phyloP scores from a whole-genome alignment of 2,888 invertebrate species.

The Hirtodrosophila alboralis region DNA sequence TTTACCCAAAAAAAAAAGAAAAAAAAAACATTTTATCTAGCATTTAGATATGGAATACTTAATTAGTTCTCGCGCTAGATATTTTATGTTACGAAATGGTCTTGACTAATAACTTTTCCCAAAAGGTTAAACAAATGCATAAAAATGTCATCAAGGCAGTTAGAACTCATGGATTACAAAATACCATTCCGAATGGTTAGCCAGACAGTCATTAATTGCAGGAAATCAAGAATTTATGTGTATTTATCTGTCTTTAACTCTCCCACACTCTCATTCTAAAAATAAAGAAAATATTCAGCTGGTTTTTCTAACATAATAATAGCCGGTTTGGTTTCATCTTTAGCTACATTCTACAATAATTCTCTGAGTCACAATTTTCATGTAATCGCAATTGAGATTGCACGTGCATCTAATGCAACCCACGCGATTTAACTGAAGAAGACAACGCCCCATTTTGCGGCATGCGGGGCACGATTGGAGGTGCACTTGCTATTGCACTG shows the following conservation, averaged over 20 bases:
- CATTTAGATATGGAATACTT: conserved; percentile 52
- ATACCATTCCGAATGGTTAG: not conserved
- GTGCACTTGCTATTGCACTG: no score
- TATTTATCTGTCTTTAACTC: not conserved
- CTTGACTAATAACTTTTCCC: conserved; percentile 13
- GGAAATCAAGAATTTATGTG: conserved; percentile 55
- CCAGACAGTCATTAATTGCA: conserved; percentile 35
- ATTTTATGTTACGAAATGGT: conserved; percentile 39
- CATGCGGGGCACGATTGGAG: no score
- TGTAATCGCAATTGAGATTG: conserved; percentile 21
- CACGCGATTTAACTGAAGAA: conserved; percentile 12
- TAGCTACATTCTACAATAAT: conserved; percentile 21
- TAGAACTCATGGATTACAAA: conserved; percentile 17
- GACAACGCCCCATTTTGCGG: conserved; percentile 21
- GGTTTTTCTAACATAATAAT: conserved; percentile 28
- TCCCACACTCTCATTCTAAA: conserved; percentile 21
- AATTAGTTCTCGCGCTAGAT: conserved; percentile 59
- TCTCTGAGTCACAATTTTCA: conserved; percentile 26
- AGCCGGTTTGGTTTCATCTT: not conserved
- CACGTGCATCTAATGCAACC: conserved; percentile 32
- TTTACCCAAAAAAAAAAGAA: no score
- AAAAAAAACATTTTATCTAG: no score
- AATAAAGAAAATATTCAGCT: conserved; percentile 31
- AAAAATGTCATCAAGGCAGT: conserved; percentile 46
- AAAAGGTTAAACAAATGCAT: conserved; percentile 29